A percentile compares a stretch with the other conserved stretches of the same genome.
These are phyloP conservation scores for Loriculus beryllinus DNA, from an alignment of 2,797 vertebrate genomes.

Conservation along the genomic window DNA sequence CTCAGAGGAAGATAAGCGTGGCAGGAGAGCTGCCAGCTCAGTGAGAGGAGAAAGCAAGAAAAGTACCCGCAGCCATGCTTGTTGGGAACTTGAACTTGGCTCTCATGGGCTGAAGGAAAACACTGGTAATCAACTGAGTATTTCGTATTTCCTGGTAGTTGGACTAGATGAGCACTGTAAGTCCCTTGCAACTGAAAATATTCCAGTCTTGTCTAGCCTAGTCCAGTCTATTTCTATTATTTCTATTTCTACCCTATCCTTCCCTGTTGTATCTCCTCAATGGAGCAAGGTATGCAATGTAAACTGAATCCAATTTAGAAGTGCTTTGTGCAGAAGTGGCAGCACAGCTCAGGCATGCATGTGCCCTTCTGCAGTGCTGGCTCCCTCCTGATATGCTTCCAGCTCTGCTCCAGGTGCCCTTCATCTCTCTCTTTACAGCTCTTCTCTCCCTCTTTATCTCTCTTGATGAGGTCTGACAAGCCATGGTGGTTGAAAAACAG, in stretches of 20 bases:
- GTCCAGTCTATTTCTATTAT: not conserved
- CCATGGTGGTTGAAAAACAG: not conserved
- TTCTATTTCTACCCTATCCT: not conserved
- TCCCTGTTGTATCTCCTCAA: accelerated
- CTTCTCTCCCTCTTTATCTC: not conserved
- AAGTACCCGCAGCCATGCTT: accelerated
- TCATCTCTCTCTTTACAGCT: not conserved
- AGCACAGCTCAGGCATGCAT: not conserved
- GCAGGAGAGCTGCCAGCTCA: constrained; percentile 18
- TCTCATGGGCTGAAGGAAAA: not conserved
- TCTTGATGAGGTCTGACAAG: not conserved
- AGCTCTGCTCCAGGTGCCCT: not conserved
- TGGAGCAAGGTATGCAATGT: not conserved
- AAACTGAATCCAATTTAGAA: not conserved
- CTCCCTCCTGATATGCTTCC: not conserved
- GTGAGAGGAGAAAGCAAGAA: not conserved
- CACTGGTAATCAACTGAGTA: not conserved
- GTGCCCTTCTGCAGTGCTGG: not conserved
- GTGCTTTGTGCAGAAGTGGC: accelerated
- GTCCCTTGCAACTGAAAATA: not conserved
- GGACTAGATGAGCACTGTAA: no score
- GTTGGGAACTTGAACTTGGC: not conserved
- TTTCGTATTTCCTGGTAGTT: not conserved
- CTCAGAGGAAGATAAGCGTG: not conserved
- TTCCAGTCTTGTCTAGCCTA: not conserved